Percentiles rank a stretch among this genome's conserved stretches.
Evolutionary conservation across 2,888 invertebrate genomes (phyloP).

Genomic region (Synergus itoensis): DNA sequence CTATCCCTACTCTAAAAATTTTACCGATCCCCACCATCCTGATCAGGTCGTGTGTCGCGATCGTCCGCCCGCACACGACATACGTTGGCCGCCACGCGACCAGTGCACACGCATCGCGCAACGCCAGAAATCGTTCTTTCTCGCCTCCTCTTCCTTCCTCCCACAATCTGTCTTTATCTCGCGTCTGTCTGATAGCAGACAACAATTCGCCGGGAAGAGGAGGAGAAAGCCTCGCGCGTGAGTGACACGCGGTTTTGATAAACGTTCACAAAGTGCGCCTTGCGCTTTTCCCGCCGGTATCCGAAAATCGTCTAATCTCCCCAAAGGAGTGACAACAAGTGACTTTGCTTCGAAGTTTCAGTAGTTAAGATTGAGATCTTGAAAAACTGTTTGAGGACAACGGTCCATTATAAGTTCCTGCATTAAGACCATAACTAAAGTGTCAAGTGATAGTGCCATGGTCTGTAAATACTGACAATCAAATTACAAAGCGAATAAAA

Average conservation of each 20-base stretch:
- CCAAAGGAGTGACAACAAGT: neutral
- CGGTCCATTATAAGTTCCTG: no score
- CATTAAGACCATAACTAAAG: neutral
- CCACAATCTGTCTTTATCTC: constrained; percentile 31
- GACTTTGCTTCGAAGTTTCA: neutral
- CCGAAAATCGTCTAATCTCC: constrained; percentile 15
- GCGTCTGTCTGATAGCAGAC: constrained; percentile 42
- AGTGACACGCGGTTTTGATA: constrained; percentile 14
- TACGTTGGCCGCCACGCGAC: constrained; percentile 78
- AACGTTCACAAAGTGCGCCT: neutral
- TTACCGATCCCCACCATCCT: constrained; percentile 62
- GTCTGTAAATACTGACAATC: neutral
- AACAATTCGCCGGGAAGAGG: constrained; percentile 28
- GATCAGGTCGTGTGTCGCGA: constrained; percentile 73
- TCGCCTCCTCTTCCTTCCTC: constrained; percentile 49
- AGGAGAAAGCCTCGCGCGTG: constrained; percentile 16
- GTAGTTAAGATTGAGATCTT: neutral
- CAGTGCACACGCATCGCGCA: constrained; percentile 71
- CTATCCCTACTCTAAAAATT: constrained; percentile 45
- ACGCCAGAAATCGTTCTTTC: constrained; percentile 52
- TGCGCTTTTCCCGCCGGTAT: constrained; percentile 21
- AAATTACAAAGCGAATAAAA: neutral
- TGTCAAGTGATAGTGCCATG: neutral
- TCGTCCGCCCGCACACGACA: constrained; percentile 77
- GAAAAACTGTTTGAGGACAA: neutral